phyloP scores from a whole-genome alignment of 2,113 vertebrate species.

The Carassius gibelio region DNA sequence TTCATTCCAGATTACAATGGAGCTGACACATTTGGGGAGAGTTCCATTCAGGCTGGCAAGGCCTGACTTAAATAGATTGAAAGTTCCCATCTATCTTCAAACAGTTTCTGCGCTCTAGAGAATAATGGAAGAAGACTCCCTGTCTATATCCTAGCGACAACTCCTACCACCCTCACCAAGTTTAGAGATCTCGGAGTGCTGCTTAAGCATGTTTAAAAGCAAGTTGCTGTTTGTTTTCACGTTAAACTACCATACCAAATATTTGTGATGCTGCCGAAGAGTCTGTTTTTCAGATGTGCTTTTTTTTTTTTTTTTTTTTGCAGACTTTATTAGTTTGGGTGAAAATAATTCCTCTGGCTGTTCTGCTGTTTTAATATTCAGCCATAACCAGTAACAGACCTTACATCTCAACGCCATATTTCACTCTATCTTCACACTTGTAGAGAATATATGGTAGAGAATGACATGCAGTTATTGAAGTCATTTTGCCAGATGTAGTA shows the following conservation, averaged over 20 bases:
- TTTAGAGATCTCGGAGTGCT: slow-evolving; percentile 22
- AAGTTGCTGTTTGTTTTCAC: slow-evolving; percentile 7
- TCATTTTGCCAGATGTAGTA: neutral
- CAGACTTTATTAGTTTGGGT: slow-evolving; percentile 15
- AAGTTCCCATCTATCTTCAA: slow-evolving; percentile 72
- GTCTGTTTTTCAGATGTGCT: neutral
- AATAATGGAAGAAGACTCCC: slow-evolving; percentile 63
- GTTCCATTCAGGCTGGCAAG: slow-evolving; percentile 62
- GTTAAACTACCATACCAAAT: slow-evolving; percentile 16
- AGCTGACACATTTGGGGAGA: slow-evolving; percentile 62
- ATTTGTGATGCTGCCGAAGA: neutral
- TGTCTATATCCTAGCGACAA: slow-evolving; percentile 73
- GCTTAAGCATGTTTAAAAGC: neutral
- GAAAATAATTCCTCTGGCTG: slow-evolving; percentile 19
- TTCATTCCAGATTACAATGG: slow-evolving; percentile 73
- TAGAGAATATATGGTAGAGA: neutral
- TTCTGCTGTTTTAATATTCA: neutral
- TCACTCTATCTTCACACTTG: neutral
- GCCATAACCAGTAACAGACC: slow-evolving; percentile 25
- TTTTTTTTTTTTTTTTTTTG: neutral
- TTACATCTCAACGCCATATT: neutral
- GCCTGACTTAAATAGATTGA: slow-evolving; percentile 60
- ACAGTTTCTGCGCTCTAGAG: slow-evolving; percentile 60
- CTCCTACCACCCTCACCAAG: slow-evolving; percentile 25
- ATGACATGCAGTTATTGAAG: neutral